Evolutionary conservation across 2,888 invertebrate species (phyloP).

Genomic region (Conchocele bisecta): DNA sequence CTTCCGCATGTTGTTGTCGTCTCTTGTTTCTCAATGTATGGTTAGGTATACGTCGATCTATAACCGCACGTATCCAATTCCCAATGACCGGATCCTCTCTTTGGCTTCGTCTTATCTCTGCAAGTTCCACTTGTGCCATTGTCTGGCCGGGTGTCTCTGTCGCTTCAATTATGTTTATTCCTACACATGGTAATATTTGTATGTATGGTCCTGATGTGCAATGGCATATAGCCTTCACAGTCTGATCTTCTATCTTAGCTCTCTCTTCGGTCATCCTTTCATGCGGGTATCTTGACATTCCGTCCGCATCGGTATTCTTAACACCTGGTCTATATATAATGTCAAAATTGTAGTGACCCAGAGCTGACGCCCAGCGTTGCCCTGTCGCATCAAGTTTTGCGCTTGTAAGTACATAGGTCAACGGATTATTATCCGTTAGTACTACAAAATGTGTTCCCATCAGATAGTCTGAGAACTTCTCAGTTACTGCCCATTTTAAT

Average conservation of each 20-base stretch:
- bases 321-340: constrained; percentile 45
- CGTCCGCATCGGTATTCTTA: constrained; percentile 48
- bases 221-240: constrained; percentile 1
- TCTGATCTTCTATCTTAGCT: not conserved
- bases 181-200: not conserved
- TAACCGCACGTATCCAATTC: constrained; percentile 1
- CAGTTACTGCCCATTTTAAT: constrained; percentile 55
- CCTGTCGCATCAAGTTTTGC: constrained; percentile 53
- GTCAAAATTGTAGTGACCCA: constrained; percentile 36
- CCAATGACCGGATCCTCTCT: not conserved
- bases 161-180: not conserved
- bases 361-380: constrained; percentile 44
- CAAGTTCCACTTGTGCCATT: not conserved
- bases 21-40: not conserved
- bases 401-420: constrained; percentile 43
- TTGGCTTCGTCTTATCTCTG: constrained; percentile 2
- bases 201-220: not conserved
- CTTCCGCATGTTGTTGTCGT: not conserved
- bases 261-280: not conserved
- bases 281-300: constrained; percentile 48
- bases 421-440: constrained; percentile 54
- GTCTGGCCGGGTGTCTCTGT: not conserved
- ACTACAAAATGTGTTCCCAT: constrained; percentile 33
- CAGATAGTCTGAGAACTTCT: constrained; percentile 51
- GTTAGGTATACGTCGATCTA: not conserved